Base-by-base conservation (phyloP, 2,797 vertebrate species). In the Tenualosa ilisha region DNA sequence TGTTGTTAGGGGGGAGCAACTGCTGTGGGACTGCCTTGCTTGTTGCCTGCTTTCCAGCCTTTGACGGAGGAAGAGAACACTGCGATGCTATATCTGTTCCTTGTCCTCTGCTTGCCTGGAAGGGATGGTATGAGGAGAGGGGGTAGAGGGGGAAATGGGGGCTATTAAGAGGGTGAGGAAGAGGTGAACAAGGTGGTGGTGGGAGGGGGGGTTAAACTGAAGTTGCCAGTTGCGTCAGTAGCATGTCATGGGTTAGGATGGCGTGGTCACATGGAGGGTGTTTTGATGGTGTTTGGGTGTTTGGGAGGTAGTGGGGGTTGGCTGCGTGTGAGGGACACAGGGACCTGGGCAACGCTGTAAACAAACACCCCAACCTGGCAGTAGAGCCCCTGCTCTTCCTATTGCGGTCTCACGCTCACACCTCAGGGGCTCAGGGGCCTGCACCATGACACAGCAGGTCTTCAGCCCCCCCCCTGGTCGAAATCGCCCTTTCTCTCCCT, bases 291-390 rank as follows among this genome's bases (percentile, higher is more conserved):
- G 51, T 13, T 53, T 15, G 7, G 22, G 31, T 31, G 31, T 31
- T 22, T 61, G 59, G 31, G 31, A 31, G 59, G 59, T 20, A 20
- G 59, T 1, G 37, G 68, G 37, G 37, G 65, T 26, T 72, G 65
- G 26, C 4, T 40, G 31, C 37, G 9, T 75, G 68, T 2, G 54
- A 31, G 31, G 84, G 65, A 9, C 17, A 89, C 86, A 87, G 68
- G 84, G 83, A 49, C 81, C 88, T 89, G 84, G 87, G 92, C 90
- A 91, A 93, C 92, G 87, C 83, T 90, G 92, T 92, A 92, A 95
- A 95, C 92, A 96, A 94, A 93, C 90, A 92, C 63, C 0, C 82
- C 81, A 8, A 0, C 65, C 86, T 82, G 84, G 75, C 81, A 83
- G 54, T 6, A 43, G 68, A 63, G 51, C 0, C 8, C 56, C 31